Conservation (phyloP, 2,888 invertebrate species). For the Coenonympha arcania region DNA sequence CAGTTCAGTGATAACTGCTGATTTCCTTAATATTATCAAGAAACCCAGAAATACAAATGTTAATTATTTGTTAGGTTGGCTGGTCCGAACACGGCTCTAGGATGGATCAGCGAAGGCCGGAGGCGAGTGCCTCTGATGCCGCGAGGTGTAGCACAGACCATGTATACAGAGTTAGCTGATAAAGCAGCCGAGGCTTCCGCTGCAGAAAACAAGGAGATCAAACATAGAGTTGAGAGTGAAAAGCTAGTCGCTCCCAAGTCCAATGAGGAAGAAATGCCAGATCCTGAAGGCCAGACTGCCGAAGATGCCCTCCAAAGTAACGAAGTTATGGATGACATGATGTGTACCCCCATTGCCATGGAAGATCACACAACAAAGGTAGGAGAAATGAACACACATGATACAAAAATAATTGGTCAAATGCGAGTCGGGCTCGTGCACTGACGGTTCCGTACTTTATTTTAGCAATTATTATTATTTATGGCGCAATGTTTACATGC, state of each 20-base stretch:
- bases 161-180: constrained; percentile 87
- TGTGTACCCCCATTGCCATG: constrained; percentile 61
- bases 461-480: no score
- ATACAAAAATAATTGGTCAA: no score
- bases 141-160: constrained; percentile 87
- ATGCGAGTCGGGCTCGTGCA: no score
- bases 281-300: constrained; percentile 50
- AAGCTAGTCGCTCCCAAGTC: constrained; percentile 52
- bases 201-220: constrained; percentile 56
- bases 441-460: no score
- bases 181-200: constrained; percentile 76
- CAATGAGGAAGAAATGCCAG: constrained; percentile 48
- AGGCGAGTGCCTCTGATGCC: constrained; percentile 87
- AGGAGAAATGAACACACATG: no score
- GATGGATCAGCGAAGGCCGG: constrained; percentile 92
- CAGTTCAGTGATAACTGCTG: no score
- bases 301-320: constrained; percentile 42
- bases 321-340: constrained; percentile 48
- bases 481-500: no score
- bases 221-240: constrained; percentile 55
- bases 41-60: not conserved
- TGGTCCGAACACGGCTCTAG: constrained; percentile 79
- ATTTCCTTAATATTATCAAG: no score
- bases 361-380: constrained; percentile 65
- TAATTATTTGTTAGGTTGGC: constrained; percentile 61